Conservation (phyloP, 2,888 invertebrate species). For the Sinohyriopsis cumingii region DNA sequence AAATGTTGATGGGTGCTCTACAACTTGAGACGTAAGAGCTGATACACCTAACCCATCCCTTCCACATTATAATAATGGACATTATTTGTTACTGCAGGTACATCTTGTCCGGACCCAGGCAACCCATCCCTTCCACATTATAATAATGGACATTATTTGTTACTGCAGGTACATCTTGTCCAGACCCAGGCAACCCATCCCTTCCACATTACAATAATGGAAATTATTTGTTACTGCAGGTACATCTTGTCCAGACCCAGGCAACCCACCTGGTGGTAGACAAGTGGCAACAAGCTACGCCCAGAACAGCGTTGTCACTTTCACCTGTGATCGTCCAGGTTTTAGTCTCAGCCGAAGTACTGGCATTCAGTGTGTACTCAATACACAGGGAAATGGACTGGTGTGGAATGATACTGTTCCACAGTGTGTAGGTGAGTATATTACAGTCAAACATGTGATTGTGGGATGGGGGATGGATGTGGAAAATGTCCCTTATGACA, state of each 20-base stretch:
- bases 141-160: too few relatives aligned
- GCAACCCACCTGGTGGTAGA: conserved; percentile 45
- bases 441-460: neutral
- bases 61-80: too few relatives aligned
- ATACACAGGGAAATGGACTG: conserved; percentile 12
- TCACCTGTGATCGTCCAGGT: conserved; percentile 42
- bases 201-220: too few relatives aligned
- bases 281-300: conserved; percentile 43
- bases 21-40: too few relatives aligned
- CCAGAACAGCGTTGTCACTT: conserved; percentile 42
- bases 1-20: too few relatives aligned
- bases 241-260: conserved; percentile 55
- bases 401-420: conserved; percentile 35
- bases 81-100: too few relatives aligned
- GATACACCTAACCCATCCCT: too few relatives aligned
- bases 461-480: neutral
- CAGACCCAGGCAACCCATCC: conserved; percentile 46
- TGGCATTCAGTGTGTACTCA: conserved; percentile 39
- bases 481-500: neutral
- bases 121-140: too few relatives aligned
- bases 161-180: conserved; percentile 46
- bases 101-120: too few relatives aligned
- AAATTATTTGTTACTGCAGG: conserved; percentile 26
- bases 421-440: conserved; percentile 46
- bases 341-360: conserved; percentile 30